phyloP scores from a whole-genome alignment of 1,140 invertebrate species.

The Luehdorfia chinensis region DNA sequence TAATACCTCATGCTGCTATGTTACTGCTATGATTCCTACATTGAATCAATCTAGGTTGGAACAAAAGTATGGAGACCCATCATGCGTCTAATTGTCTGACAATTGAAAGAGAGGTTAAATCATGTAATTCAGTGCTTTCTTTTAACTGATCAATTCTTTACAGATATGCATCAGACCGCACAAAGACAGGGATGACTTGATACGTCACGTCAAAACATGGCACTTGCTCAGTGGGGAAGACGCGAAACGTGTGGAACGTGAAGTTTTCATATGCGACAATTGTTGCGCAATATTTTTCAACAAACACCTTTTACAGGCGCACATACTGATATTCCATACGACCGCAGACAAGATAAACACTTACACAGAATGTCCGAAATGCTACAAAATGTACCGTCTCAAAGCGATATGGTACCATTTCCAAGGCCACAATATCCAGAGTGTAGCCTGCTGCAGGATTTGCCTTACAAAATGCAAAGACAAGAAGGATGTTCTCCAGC shows the following conservation, averaged over 20 bases:
- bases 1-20: too few relatives aligned
- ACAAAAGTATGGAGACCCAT: too few relatives aligned
- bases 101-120: too few relatives aligned
- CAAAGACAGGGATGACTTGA: slow-evolving; percentile 14
- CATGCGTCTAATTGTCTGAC: too few relatives aligned
- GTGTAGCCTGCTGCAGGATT: slow-evolving; percentile 36
- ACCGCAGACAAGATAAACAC: neutral
- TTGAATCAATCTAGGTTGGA: too few relatives aligned
- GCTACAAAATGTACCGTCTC: slow-evolving; percentile 11
- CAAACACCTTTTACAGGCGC: slow-evolving; percentile 34
- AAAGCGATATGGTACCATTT: slow-evolving; percentile 34
- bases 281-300: slow-evolving; percentile 51
- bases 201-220: slow-evolving; percentile 37
- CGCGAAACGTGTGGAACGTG: slow-evolving; percentile 34
- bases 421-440: slow-evolving; percentile 28
- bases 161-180: slow-evolving; percentile 40
- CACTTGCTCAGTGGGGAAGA: slow-evolving; percentile 37
- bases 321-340: slow-evolving; percentile 26
- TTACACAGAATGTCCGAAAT: slow-evolving; percentile 32
- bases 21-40: too few relatives aligned
- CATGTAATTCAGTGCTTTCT: too few relatives aligned
- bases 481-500: slow-evolving; percentile 18
- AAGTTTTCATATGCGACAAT: slow-evolving; percentile 48
- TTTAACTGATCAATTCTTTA: slow-evolving; percentile 24
- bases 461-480: slow-evolving; percentile 35